Evolutionary conservation across 2,888 invertebrate genomes (phyloP).

Genomic region (Leucophora obtusa): DNA sequence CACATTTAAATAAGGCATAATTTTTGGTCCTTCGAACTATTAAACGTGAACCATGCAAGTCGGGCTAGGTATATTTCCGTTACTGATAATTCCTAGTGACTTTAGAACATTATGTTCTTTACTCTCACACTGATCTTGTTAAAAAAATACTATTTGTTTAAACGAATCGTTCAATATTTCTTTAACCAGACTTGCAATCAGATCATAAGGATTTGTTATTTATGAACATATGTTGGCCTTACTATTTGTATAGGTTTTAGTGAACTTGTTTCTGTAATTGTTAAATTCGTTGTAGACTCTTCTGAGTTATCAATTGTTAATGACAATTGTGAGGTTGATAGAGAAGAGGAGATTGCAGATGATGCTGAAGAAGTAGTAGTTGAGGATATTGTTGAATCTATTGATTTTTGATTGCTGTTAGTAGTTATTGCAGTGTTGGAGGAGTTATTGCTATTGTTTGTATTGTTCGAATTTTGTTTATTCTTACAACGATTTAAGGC

Average conservation of each 20-base stretch:
- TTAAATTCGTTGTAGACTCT: constrained; percentile 64
- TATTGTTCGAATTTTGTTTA: constrained; percentile 49
- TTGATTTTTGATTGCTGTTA: not conserved
- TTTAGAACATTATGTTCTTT: too few relatives aligned
- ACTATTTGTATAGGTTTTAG: constrained; percentile 54
- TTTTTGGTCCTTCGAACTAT: too few relatives aligned
- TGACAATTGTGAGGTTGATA: constrained; percentile 3
- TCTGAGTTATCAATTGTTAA: constrained; percentile 63
- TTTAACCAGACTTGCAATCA: constrained; percentile 5
- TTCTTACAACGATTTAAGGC: constrained; percentile 79
- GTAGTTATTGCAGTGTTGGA: not conserved
- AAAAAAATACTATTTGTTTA: too few relatives aligned
- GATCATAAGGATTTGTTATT: constrained; percentile 45
- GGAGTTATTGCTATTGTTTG: constrained; percentile 41
- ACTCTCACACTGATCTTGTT: too few relatives aligned
- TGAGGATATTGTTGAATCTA: not conserved
- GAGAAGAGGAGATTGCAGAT: not conserved
- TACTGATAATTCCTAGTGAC: too few relatives aligned
- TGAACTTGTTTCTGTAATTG: constrained; percentile 39
- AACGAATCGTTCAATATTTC: not conserved
- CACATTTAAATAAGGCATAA: too few relatives aligned
- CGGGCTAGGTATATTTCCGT: too few relatives aligned
- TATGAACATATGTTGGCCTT: constrained; percentile 45
- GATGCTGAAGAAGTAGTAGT: constrained; percentile 56
- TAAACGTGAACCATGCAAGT: too few relatives aligned